Percentiles rank a stretch among this genome's conserved stretches.
phyloP scores from a whole-genome alignment of 2,797 vertebrate species.

The Acipenser ruthenus region DNA sequence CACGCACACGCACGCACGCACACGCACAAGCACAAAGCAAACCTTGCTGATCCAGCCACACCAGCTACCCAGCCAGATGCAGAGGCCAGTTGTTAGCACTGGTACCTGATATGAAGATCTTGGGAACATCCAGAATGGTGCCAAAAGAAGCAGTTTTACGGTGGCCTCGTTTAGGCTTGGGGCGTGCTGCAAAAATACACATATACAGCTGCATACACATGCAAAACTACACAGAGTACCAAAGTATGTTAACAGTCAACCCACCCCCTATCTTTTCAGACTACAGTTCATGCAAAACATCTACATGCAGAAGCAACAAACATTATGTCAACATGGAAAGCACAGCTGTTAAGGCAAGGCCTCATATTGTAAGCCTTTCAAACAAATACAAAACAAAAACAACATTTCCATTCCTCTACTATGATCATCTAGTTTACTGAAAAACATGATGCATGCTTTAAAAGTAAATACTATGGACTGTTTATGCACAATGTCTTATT shows the following conservation, averaged over 20 bases:
- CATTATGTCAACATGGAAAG: background rate
- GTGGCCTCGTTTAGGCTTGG: conserved; percentile 94
- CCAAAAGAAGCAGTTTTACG: conserved; percentile 98
- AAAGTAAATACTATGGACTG: no score
- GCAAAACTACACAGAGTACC: conserved; percentile 72
- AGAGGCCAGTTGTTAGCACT: conserved; percentile 60
- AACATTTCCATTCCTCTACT: no score
- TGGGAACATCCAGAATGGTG: conserved; percentile 99
- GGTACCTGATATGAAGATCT: conserved; percentile 99
- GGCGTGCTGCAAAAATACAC: conserved; percentile 93
- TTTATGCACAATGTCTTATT: no score
- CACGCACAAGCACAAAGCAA: conserved; percentile 20
- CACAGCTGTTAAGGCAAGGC: background rate
- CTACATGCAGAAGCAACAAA: conserved; percentile 53
- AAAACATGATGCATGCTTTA: no score
- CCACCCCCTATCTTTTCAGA: background rate
- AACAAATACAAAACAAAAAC: no score
- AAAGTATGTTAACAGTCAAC: conserved; percentile 45
- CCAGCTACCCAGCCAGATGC: conserved; percentile 56
- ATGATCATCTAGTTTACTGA: no score
- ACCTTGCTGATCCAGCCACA: conserved; percentile 33
- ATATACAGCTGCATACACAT: conserved; percentile 84
- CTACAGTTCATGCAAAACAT: conserved; percentile 27
- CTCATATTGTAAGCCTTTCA: no score
- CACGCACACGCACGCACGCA: conserved; percentile 30